These are phyloP conservation scores for Manis javanica DNA, from an alignment of 2,797 vertebrate species.

Conservation along the genomic window DNA sequence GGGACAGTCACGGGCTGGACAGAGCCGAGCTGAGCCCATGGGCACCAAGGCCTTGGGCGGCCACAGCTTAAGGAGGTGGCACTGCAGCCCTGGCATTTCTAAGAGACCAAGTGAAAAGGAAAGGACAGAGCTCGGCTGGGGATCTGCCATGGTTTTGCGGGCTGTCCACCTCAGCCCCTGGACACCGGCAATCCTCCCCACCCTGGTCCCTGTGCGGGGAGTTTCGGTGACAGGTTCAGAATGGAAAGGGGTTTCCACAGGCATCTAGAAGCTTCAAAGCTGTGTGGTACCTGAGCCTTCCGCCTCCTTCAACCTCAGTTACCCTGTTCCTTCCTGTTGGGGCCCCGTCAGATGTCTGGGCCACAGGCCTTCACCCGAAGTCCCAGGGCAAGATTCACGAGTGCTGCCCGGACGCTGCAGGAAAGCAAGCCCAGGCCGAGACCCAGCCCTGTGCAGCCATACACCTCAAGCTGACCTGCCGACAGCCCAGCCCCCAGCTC, in stretches of 20 bases:
- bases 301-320: neutral
- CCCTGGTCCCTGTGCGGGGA: neutral
- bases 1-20: conserved; percentile 51
- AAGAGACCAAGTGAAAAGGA: neutral
- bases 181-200: neutral
- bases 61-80: neutral
- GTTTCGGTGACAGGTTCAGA: neutral
- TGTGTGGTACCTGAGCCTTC: neutral
- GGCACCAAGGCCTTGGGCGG: neutral
- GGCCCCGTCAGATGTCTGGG: neutral
- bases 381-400: neutral
- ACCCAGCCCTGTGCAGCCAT: neutral
- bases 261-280: neutral
- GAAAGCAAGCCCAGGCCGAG: neutral
- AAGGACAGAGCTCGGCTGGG: neutral
- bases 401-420: neutral
- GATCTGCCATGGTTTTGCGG: neutral
- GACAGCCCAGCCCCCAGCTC: neutral
- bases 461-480: neutral
- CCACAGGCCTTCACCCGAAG: neutral
- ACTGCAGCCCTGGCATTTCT: neutral
- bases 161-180: neutral
- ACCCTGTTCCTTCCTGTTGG: neutral
- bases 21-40: neutral
- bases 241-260: neutral